Percentiles rank a stretch among this genome's conserved stretches.
phyloP scores from a whole-genome alignment of 2,797 vertebrate species.

The Uromys caudimaculatus region DNA sequence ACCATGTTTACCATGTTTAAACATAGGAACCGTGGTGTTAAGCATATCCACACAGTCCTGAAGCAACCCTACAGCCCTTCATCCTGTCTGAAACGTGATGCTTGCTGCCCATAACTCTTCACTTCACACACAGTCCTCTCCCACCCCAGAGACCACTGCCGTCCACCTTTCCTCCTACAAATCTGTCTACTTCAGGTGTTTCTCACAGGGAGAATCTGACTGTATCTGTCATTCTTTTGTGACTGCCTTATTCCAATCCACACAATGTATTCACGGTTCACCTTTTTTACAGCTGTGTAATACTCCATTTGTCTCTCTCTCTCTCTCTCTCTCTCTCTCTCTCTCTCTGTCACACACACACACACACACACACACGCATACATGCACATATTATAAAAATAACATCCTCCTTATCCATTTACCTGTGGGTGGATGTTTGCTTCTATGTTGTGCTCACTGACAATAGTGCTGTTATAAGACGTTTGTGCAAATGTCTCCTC shows the following conservation, averaged over 20 bases:
- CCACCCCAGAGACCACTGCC: background rate
- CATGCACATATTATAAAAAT: background rate
- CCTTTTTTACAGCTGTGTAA: background rate
- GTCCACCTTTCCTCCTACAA: background rate
- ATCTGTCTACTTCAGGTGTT: background rate
- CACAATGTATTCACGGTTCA: background rate
- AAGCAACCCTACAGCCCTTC: background rate
- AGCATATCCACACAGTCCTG: too few relatives aligned
- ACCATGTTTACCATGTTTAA: background rate
- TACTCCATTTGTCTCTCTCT: background rate
- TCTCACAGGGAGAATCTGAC: background rate
- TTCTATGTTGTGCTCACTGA: background rate
- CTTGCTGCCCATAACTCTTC: background rate
- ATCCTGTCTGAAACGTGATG: background rate
- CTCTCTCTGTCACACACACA: accelerated
- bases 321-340: too few relatives aligned
- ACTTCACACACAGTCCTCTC: background rate
- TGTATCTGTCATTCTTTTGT: background rate
- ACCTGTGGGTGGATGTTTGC: background rate
- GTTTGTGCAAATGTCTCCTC: background rate
- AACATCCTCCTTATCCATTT: background rate
- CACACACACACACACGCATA: too few relatives aligned
- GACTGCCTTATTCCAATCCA: background rate
- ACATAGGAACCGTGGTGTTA: background rate
- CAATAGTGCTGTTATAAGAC: background rate